phyloP scores from a whole-genome alignment of 1,140 invertebrate species.

The Anoplophora glabripennis region DNA sequence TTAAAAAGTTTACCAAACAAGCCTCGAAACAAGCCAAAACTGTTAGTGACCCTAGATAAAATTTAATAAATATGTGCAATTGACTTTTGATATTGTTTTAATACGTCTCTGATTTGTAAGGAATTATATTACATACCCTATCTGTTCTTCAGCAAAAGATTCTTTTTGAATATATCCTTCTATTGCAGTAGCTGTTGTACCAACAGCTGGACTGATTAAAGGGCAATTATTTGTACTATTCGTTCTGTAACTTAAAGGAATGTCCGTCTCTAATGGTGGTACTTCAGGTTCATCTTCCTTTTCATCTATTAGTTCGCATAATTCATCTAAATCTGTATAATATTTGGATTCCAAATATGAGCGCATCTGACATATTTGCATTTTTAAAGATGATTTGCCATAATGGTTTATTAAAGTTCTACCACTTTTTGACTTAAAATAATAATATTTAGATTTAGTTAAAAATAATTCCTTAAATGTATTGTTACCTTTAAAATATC shows the following conservation, averaged over 20 bases:
- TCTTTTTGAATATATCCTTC: conserved; percentile 34
- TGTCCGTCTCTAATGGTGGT: conserved; percentile 35
- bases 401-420: conserved; percentile 33
- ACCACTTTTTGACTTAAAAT: conserved; percentile 39
- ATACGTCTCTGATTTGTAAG: too few relatives aligned
- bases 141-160: conserved; percentile 27
- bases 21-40: too few relatives aligned
- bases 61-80: too few relatives aligned
- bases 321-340: conserved; percentile 27
- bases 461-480: conserved; percentile 7
- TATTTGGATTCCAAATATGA: conserved; percentile 31
- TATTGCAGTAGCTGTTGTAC: conserved; percentile 39
- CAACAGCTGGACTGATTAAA: conserved; percentile 10
- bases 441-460: conserved; percentile 14
- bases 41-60: too few relatives aligned
- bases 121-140: conserved; percentile 20
- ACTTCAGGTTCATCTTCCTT: conserved; percentile 16
- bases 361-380: conserved; percentile 34
- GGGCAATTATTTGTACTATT: conserved; percentile 3
- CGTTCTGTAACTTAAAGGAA: conserved; percentile 42
- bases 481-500: conserved; percentile 33
- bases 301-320: conserved; percentile 13
- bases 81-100: too few relatives aligned
- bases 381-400: conserved; percentile 28
- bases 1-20: too few relatives aligned